A percentile compares a stretch with the other conserved stretches of the same genome.
Evolutionary conservation across 2,797 vertebrate genomes (phyloP).

Genomic region (Garrulus glandarius): DNA sequence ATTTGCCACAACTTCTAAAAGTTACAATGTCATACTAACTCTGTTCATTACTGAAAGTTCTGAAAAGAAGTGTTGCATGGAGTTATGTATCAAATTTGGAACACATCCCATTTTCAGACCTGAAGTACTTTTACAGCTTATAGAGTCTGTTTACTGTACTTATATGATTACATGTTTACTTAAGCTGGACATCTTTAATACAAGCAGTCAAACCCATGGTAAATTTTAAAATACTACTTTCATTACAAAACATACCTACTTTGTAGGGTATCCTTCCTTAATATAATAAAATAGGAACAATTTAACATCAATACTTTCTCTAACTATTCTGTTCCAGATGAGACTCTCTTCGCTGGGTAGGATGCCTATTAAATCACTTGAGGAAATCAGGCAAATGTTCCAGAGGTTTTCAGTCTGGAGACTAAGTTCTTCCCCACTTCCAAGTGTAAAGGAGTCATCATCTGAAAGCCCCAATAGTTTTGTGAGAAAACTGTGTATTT

Average conservation of each 20-base stretch:
- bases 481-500: conserved; percentile 67
- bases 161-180: neutral
- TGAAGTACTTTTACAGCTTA: neutral
- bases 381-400: conserved; percentile 88
- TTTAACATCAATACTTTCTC: neutral
- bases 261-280: neutral
- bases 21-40: neutral
- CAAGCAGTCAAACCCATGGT: neutral
- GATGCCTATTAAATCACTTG: conserved; percentile 81
- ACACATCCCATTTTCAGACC: neutral
- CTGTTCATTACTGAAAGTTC: neutral
- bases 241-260: neutral
- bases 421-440: conserved; percentile 69
- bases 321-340: conserved; percentile 69
- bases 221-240: neutral
- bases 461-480: conserved; percentile 61
- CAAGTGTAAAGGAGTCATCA: conserved; percentile 34
- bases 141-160: neutral
- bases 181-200: neutral
- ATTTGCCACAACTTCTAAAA: neutral
- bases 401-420: conserved; percentile 83
- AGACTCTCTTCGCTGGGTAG: conserved; percentile 73
- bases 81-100: neutral
- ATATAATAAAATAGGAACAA: neutral
- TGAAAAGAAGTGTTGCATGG: neutral